These are phyloP conservation scores for Sycophila sp. DNA, from an alignment of 1,140 invertebrate species.

Conservation along the genomic window DNA sequence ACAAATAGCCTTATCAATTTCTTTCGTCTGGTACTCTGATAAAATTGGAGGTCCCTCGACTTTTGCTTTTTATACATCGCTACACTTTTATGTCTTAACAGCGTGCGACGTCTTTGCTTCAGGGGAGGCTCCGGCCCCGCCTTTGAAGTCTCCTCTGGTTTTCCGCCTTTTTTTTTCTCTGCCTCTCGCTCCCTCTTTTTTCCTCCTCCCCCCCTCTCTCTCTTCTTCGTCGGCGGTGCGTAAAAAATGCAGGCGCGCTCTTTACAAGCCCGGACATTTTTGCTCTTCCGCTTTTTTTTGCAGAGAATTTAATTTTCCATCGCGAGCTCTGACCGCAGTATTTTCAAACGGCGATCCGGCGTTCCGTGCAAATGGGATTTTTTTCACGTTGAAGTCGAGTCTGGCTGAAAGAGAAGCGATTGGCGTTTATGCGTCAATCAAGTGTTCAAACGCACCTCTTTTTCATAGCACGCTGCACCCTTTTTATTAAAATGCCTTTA, in stretches of 20 bases:
- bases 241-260: not conserved
- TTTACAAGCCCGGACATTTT: not conserved
- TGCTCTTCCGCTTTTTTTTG: not conserved
- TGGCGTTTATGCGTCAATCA: not conserved
- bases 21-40: too few relatives aligned
- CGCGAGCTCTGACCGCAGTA: not conserved
- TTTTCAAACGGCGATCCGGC: not conserved
- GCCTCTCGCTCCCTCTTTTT: not conserved
- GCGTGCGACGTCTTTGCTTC: not conserved
- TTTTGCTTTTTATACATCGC: not conserved
- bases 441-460: not conserved
- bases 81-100: not conserved
- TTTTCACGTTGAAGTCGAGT: not conserved
- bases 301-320: constrained; percentile 11
- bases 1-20: too few relatives aligned
- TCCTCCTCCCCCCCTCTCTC: not conserved
- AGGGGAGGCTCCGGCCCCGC: not conserved
- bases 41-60: too few relatives aligned
- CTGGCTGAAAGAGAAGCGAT: not conserved
- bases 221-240: too few relatives aligned
- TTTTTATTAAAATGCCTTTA: too few relatives aligned
- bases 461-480: too few relatives aligned
- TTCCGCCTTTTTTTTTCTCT: not conserved
- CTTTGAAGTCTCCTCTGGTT: not conserved
- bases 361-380: not conserved